These are phyloP conservation scores for Amazona ochrocephala DNA, from an alignment of 2,797 vertebrate species.

Conservation along the genomic window DNA sequence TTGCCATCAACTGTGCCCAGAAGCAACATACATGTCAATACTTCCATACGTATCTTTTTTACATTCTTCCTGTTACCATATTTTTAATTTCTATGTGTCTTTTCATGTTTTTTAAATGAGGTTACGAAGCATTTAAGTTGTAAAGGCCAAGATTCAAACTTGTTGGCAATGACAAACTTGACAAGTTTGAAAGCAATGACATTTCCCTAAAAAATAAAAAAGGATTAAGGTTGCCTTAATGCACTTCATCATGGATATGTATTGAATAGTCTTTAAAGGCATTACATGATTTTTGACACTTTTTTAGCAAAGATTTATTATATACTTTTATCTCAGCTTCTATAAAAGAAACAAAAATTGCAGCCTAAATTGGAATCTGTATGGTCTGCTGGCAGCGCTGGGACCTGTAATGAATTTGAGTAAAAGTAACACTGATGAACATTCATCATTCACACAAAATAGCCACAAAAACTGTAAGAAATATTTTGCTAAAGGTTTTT, in stretches of 20 bases:
- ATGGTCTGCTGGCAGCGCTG: not conserved
- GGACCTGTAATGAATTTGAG: not conserved
- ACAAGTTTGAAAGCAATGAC: not conserved
- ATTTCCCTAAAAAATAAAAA: not conserved
- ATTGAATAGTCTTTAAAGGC: not conserved
- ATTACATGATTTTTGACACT: not conserved
- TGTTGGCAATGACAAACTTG: not conserved
- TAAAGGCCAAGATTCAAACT: not conserved
- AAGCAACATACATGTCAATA: not conserved
- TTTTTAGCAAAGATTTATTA: not conserved
- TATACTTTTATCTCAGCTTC: not conserved
- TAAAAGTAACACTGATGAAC: not conserved
- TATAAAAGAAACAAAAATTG: not conserved
- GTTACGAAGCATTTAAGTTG: not conserved
- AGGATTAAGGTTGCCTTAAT: not conserved
- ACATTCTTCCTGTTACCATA: not conserved
- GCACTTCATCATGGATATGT: not conserved
- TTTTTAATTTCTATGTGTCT: not conserved
- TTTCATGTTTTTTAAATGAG: not conserved
- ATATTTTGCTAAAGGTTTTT: not conserved
- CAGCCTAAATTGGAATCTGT: not conserved
- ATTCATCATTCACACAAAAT: not conserved
- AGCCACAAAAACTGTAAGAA: not conserved
- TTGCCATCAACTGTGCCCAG: not conserved
- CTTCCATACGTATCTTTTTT: not conserved